Base-by-base conservation (phyloP, 2,113 vertebrate genomes). In the Chaetorhynchus papuensis region DNA sequence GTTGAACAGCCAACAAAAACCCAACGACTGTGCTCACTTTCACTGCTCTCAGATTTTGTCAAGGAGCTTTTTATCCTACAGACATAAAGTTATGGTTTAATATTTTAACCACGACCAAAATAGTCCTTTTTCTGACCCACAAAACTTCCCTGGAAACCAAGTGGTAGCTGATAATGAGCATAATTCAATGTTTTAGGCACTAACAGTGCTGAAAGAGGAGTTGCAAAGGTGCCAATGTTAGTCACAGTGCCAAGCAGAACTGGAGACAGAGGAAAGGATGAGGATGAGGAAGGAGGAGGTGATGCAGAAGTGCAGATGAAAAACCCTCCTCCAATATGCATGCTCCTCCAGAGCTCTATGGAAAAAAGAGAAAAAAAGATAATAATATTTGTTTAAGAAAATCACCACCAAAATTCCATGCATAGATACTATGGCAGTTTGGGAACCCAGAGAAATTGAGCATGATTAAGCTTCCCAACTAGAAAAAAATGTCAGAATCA, bases 391-490 rank as follows among this genome's bases (percentile, higher is more conserved):
- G 1, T 31, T 50, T n/a, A 31, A 50, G 31, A 54, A 63, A 64
- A n/a, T 15, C 15, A 8, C 6, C 1, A 0, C 12, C 26, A 78
- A 63, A 86, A 35, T 5, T 44, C 42, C 28, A 31, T 0, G 0
- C 2, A 30, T 5, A 37, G 8, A n/a, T 44, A 68, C 26, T 5
- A 24, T 3, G 12, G 37, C 13, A 68, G 27, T 30, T 56, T 80
- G 47, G 83, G n/a, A 59, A 22, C 31, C 19, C 3, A 4, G n/a
- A 30, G 49, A 87, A 70, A 27, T 10, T 15, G 41, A 76, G 10
- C 3, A 26, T 15, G 18, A 24, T 42, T 76, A 31, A 28, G 4
- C 17, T 85, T 44, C 45, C 28, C 37, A 57, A 11, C 13, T n/a
- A 81, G 30, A 89, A 85, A 91, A 80, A 80, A 50, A 82, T 41